Evolutionary conservation across 2,113 vertebrate genomes (phyloP), one percentile per base, ranked within the genome.

Genomic region (Crocuta crocuta): DNA sequence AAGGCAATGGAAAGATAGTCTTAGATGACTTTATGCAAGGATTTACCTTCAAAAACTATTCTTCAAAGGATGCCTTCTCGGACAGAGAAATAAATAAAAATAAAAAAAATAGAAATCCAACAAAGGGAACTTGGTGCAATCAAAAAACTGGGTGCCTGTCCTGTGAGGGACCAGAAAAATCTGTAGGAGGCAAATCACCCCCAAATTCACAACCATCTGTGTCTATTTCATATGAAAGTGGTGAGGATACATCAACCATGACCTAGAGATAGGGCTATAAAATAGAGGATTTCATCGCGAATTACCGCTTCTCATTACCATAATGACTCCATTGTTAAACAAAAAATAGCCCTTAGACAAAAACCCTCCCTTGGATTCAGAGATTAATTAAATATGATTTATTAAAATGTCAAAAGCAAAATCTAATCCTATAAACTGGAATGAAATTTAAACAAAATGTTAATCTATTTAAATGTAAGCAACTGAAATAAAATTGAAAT

Each of bases 361-460:
- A 80, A 23, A 28, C 58, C 81, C 8, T 91, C 43, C 19, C 4
- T 71, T 19, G 61, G n/a, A 96, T 63, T 58, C 50, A 91, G 43
- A 94, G 53, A n/a, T 83, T 96, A 93, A 39, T 84, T 73, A 91
- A 79, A 24, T 63, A 28, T 87, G 28, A 82, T 83, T 31, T 63
- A 63, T 82, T 65, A 94, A 65, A 31, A 45, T 91, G 43, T 39
- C 82, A 48, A 82, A 86, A 76, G 24, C 31, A 82, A 95, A 95
- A 91, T 81, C 65, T 68, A 87, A 16, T 82, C 61, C 39, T 79
- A 50, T 53, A 61, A 43, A 63, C 39, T 63, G n/a, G 21, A 76
- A 70, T 35, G 10, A 50, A 84, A 82, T 82, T 87, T 83, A 68
- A 66, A 48, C 23, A 78, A 78, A 91, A 73, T 81, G 21, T 23